Conservation (phyloP, 92 coral and sea anemone genomes). For the Zoanthus sansibaricus region DNA sequence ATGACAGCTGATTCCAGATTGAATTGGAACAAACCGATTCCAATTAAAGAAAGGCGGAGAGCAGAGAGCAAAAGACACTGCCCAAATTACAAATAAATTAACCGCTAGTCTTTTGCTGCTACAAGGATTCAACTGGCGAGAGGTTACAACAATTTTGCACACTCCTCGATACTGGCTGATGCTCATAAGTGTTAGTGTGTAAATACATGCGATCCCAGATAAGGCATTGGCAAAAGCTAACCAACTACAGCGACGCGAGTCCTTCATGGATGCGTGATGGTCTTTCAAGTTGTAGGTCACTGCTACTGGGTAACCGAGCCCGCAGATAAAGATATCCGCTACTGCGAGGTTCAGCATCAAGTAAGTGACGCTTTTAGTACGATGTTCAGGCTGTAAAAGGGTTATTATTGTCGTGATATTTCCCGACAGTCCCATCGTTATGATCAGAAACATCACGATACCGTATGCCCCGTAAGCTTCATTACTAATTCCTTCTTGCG, state of each 20-base stretch:
- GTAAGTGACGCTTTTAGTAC: conserved; percentile 38
- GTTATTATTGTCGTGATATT: conserved; percentile 49
- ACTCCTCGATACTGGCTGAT: conserved; percentile 39
- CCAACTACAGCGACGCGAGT: conserved; percentile 43
- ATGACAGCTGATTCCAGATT: conserved; percentile 28
- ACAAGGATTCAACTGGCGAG: not conserved
- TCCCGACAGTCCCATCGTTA: conserved; percentile 50
- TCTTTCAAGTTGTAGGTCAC: conserved; percentile 39
- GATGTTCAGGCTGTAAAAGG: conserved; percentile 46
- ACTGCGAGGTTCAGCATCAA: conserved; percentile 64
- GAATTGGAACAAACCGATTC: conserved; percentile 54
- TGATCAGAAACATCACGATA: conserved; percentile 47
- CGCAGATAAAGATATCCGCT: conserved; percentile 55
- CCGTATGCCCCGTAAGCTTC: not conserved
- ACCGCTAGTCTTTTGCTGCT: not conserved
- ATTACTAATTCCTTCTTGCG: not conserved
- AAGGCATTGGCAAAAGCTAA: conserved; percentile 55
- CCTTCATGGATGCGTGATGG: not conserved
- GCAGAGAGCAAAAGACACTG: not conserved
- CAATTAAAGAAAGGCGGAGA: conserved; percentile 64
- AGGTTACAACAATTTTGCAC: not conserved
- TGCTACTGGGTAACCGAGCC: conserved; percentile 53
- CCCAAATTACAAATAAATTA: not conserved
- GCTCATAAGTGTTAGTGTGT: conserved; percentile 54
- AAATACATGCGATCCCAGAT: conserved; percentile 59